A percentile compares a stretch with the other conserved stretches of the same genome.
Conservation (phyloP, 2,113 vertebrate genomes). For the Poecile atricapillus region DNA sequence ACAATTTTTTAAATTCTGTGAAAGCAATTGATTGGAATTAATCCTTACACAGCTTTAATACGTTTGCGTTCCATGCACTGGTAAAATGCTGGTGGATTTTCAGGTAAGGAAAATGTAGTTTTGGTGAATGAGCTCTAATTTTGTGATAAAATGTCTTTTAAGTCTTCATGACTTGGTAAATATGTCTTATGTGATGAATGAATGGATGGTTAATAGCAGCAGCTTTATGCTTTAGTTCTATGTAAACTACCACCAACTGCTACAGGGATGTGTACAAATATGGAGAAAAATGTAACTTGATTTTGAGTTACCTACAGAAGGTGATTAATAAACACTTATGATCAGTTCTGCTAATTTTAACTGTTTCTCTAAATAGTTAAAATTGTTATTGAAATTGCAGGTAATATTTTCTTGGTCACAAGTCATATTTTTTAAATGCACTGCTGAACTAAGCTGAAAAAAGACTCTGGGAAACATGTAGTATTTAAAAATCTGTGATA, state of each 20-base stretch:
- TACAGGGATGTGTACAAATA: not conserved
- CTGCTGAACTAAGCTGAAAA: not conserved
- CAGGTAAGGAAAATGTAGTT: not conserved
- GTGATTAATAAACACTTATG: not conserved
- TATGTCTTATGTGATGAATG: not conserved
- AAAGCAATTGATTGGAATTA: not conserved
- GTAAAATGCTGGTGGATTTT: not conserved
- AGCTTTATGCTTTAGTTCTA: not conserved
- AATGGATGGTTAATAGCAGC: not conserved
- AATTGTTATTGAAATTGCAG: not conserved
- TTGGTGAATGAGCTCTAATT: not conserved
- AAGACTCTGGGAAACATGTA: not conserved
- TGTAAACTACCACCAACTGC: not conserved
- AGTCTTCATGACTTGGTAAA: not conserved
- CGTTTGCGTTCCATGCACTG: not conserved
- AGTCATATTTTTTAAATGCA: not conserved
- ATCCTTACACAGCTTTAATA: not conserved
- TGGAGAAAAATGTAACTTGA: not conserved
- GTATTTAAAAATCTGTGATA: not conserved
- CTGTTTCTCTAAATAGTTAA: not conserved
- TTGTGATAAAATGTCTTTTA: not conserved
- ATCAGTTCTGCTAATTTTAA: not conserved
- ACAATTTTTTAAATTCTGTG: not conserved
- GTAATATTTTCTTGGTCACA: not conserved
- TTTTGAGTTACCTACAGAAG: not conserved